phyloP scores from a whole-genome alignment of 1,140 invertebrate species.

The Telenomus remus region DNA sequence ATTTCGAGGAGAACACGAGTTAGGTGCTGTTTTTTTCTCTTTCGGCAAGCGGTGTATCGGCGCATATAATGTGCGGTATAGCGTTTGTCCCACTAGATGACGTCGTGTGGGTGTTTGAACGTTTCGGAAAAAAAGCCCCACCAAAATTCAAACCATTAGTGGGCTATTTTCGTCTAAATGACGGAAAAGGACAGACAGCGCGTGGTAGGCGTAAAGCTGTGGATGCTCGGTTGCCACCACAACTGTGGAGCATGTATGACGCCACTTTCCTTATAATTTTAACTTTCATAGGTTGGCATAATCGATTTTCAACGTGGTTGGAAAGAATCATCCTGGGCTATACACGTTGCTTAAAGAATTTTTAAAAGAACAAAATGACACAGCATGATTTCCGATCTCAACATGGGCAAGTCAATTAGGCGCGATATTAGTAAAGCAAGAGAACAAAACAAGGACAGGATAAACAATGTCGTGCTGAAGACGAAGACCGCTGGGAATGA shows the following conservation, averaged over 20 bases:
- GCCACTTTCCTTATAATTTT: not conserved
- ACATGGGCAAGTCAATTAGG: not conserved
- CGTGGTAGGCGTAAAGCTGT: not conserved
- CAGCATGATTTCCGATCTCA: not conserved
- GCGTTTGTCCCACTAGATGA: not conserved
- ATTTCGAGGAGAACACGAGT: not conserved
- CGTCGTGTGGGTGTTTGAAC: not conserved
- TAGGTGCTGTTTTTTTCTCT: not conserved
- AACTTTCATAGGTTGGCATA: slow-evolving; percentile 5
- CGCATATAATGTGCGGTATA: not conserved
- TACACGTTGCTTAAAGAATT: slow-evolving; percentile 5
- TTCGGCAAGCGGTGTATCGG: not conserved
- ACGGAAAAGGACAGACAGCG: not conserved
- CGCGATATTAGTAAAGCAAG: not conserved
- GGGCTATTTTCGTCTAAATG: not conserved
- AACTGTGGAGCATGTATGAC: too few relatives aligned
- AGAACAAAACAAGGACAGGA: not conserved
- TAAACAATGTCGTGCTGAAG: not conserved
- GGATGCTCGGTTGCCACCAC: not conserved
- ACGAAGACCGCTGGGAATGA: not conserved
- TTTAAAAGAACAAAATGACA: slow-evolving; percentile 3
- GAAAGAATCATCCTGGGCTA: slow-evolving; percentile 9
- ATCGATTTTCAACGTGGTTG: slow-evolving; percentile 5
- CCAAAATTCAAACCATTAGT: not conserved
- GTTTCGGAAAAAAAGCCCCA: not conserved